Evolutionary conservation across 2,797 vertebrate genomes (phyloP).

Genomic region (Chromis chromis): DNA sequence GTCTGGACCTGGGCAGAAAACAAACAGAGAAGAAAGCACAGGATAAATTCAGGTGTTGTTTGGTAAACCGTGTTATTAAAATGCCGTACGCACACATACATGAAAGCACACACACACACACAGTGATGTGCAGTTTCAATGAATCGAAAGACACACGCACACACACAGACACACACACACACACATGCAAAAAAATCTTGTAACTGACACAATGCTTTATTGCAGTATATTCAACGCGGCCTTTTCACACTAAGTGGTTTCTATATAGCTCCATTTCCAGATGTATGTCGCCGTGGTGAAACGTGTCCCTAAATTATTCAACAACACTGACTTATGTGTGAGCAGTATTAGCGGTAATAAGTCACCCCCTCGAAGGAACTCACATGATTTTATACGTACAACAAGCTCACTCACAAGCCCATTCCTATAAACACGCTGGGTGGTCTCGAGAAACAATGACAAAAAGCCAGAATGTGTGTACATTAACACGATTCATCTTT

Average conservation of each 20-base stretch:
- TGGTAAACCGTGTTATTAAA: slow-evolving; percentile 67
- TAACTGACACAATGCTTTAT: slow-evolving; percentile 7
- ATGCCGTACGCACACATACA: slow-evolving; percentile 10
- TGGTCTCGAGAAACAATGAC: slow-evolving; percentile 68
- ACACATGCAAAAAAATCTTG: not conserved
- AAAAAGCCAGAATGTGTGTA: slow-evolving; percentile 53
- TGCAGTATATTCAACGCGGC: not conserved
- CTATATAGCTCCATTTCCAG: slow-evolving; percentile 13
- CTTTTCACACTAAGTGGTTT: slow-evolving; percentile 10
- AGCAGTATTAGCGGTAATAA: slow-evolving; percentile 47
- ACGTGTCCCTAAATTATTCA: slow-evolving; percentile 30
- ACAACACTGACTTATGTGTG: slow-evolving; percentile 30
- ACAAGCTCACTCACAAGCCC: slow-evolving; percentile 49
- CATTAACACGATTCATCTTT: slow-evolving; percentile 62
- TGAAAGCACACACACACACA: not conserved
- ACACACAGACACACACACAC: not conserved
- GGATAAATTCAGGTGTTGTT: slow-evolving; percentile 71
- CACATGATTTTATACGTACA: slow-evolving; percentile 46
- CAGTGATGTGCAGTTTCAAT: too few species aligned
- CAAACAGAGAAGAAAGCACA: slow-evolving; percentile 64
- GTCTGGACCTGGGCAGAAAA: slow-evolving; percentile 79
- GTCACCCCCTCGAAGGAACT: slow-evolving; percentile 27
- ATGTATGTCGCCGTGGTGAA: slow-evolving; percentile 10
- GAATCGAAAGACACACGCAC: too few species aligned
- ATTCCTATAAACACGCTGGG: slow-evolving; percentile 65